Base-by-base conservation (phyloP, 2,113 vertebrate genomes). In the Corythoichthys intestinalis region DNA sequence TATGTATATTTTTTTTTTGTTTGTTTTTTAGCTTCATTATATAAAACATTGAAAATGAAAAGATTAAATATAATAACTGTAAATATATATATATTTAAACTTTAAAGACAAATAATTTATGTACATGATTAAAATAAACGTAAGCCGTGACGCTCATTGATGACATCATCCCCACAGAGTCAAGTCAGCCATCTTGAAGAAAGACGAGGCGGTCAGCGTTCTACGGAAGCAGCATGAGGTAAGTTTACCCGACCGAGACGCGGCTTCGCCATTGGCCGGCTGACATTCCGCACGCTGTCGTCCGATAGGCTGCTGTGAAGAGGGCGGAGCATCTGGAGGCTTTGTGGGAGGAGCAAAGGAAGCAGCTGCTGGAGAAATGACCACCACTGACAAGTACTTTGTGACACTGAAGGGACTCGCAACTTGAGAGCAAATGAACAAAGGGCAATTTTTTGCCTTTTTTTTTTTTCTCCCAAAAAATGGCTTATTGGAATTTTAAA, bases 181-280 rank as follows among this genome's bases (percentile, higher is more conserved):
- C 76, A 98, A 97, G 85, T 75, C 83, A 0, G 97, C 96, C 0
- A 92, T 98, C 9, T 86, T 91, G 66, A 95, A 92, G 89, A 98
- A 98, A 83, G 96, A 98, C 69, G 95, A 95, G 70, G 92, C 92
- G 0, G 91, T 99, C 65, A 94, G 67, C 79, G 89, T 78, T 69
- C 93, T 98, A 2, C 88, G 94, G 49, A 95, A 91, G 69, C 95
- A 97, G 79, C 91, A 94, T 0, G 93, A 97, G 88, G 96, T 98
- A 75, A 80, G 71, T 3, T 13, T 20, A 8, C 52, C 2, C 14
- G 11, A n/a, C 48, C 63, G 49, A 6, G 57, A 38, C 13, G 6
- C 11, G 4, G 1, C 6, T 4, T 9, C 7, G 39, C 4, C 7
- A 9, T 13, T 38, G 20, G 64, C 35, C 59, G 70, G 76, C 12